Evolutionary conservation across 2,113 vertebrate genomes (phyloP).

Genomic region (Donacobius atricapilla): DNA sequence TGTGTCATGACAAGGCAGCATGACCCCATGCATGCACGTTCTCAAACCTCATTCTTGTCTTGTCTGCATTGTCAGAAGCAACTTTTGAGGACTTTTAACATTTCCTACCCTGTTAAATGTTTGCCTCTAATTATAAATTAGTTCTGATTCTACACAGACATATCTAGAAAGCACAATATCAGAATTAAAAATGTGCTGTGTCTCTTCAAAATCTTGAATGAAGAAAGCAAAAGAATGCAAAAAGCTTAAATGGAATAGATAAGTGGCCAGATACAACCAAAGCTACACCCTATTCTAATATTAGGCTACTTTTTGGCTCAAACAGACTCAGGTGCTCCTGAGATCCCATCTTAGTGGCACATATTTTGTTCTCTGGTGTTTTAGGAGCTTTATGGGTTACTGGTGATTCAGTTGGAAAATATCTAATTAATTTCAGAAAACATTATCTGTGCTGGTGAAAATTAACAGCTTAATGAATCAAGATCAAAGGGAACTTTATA

Average conservation of each 20-base stretch:
- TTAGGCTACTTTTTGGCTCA: not conserved
- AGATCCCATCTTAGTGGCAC: not conserved
- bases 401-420: not conserved
- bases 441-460: not conserved
- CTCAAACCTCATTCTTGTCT: not conserved
- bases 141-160: not conserved
- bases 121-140: not conserved
- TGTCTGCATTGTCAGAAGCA: not conserved
- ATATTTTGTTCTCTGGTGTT: not conserved
- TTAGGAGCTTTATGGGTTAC: not conserved
- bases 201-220: not conserved
- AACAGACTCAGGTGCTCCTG: not conserved
- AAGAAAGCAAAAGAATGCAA: not conserved
- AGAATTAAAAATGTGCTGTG: not conserved
- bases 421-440: not conserved
- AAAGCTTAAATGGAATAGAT: not conserved
- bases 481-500: not conserved
- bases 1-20: not conserved
- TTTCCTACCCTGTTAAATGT: not conserved
- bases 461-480: not conserved
- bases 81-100: not conserved
- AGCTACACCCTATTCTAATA: not conserved
- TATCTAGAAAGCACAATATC: not conserved
- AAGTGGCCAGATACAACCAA: not conserved
- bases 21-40: not conserved